phyloP scores from a whole-genome alignment of 2,113 vertebrate genomes.

The Parus major region DNA sequence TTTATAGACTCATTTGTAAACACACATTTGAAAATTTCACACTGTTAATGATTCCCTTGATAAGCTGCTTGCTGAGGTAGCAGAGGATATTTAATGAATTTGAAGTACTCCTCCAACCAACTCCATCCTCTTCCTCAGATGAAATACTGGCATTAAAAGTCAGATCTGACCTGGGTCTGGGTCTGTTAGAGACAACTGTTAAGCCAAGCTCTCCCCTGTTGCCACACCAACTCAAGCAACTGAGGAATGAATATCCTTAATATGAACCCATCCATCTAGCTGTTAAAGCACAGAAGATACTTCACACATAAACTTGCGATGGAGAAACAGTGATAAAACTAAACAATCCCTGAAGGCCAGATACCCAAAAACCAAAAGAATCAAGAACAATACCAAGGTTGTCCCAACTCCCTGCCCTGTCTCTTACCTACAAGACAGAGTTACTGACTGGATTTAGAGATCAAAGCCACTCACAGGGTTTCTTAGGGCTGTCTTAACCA shows the following conservation, averaged over 20 bases:
- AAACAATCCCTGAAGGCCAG: not conserved
- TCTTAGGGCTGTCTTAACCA: not conserved
- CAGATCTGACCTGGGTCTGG: not conserved
- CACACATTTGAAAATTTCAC: slow-evolving; percentile 12
- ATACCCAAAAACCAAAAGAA: not conserved
- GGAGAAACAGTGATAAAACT: not conserved
- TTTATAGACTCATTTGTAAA: slow-evolving; percentile 18
- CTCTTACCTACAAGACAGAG: not conserved
- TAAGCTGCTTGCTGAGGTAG: slow-evolving; percentile 3
- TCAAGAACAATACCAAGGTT: not conserved
- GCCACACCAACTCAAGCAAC: not conserved
- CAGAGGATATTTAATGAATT: not conserved
- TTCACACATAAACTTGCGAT: not conserved
- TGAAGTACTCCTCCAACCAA: not conserved
- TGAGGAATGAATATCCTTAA: not conserved
- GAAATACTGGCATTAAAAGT: not conserved
- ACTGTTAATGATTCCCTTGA: slow-evolving; percentile 6
- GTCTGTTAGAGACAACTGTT: not conserved
- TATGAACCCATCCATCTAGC: fast-evolving
- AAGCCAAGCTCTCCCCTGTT: not conserved
- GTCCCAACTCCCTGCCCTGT: not conserved
- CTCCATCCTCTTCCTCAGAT: not conserved
- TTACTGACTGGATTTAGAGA: not conserved
- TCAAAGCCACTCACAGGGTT: not conserved
- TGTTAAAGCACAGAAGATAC: not conserved